Evolutionary conservation across 2,113 vertebrate species (phyloP), one percentile per base, ranked within the genome.

Genomic region (Recurvirostra avosetta): DNA sequence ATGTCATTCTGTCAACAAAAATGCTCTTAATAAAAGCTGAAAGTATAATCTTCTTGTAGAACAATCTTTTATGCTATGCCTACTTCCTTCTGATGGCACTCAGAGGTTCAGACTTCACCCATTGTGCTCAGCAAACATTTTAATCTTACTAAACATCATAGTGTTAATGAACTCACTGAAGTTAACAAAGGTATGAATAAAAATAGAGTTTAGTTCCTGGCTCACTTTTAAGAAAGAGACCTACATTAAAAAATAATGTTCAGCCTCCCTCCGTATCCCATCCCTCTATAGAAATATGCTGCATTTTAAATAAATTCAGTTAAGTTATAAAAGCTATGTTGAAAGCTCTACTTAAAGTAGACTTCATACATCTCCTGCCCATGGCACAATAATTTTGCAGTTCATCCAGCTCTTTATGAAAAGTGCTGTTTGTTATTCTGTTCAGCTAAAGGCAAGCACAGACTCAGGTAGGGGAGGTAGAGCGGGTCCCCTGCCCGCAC

Each of bases 171-270:
- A 88, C 12, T 92, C 71, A 90, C 4, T 7, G 2, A 86, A 74
- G 11, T 49, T 74, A 84, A 6, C 16, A 17, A 12, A 86, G 14
- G 6, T 38, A 58, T 86, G 27, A 95, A 96, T 95, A 88, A 86
- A 83, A 97, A 88, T 32, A 9, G 53, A 61, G 5, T 40, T 75
- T 70, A 20, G 7, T 92, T 77, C 16, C 36, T 84, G n/a, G 11
- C 27, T 95, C 41, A 34, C 40, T 95, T 94, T 92, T 73, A 80
- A 80, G 78, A 96, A 91, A 82, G 38, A 86, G 9, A 79, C 19
- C 15, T 79, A 52, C 41, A 77, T 84, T 86, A 80, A 76, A 72
- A 92, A 7, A 0, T 5, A 50, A 90, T 23, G 22, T 19, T 83
- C 14, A 55, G 14, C 9, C 22, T 83, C 5, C 27, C 14, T 78